A percentile compares a stretch with the other conserved stretches of the same genome.
phyloP scores from a whole-genome alignment of 2,113 vertebrate species.

The Lepisosteus osseus region DNA sequence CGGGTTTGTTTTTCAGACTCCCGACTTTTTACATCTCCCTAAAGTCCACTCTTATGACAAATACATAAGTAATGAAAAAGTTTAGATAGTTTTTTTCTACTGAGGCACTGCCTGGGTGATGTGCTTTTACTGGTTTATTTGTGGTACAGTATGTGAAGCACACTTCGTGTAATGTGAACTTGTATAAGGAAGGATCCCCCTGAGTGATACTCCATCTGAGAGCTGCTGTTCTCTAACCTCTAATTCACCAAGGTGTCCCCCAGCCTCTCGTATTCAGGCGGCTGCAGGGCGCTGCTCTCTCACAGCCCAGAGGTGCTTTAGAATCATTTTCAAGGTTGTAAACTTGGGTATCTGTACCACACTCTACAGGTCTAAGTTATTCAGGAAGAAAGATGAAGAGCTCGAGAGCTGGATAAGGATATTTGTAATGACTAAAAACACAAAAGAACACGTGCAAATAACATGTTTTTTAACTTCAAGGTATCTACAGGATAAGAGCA shows the following conservation, averaged over 20 bases:
- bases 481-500: too few relatives aligned
- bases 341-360: neutral
- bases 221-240: neutral
- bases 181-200: neutral
- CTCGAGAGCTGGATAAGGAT: too few relatives aligned
- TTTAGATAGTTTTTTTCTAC: neutral
- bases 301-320: neutral
- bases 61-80: slow-evolving; percentile 13
- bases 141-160: neutral
- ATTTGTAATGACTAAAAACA: too few relatives aligned
- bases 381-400: neutral
- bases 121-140: slow-evolving; percentile 13
- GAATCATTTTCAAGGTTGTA: neutral
- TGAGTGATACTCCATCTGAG: neutral
- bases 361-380: neutral
- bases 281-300: neutral
- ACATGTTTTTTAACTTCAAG: too few relatives aligned
- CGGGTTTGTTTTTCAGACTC: neutral
- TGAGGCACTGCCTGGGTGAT: neutral
- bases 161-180: neutral
- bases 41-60: neutral
- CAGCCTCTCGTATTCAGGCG: neutral
- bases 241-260: neutral
- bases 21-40: slow-evolving; percentile 5
- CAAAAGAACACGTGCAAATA: too few relatives aligned